Evolutionary conservation across 2,113 vertebrate species (phyloP), one percentile per base, ranked within the genome.

Genomic region (Equus quagga): DNA sequence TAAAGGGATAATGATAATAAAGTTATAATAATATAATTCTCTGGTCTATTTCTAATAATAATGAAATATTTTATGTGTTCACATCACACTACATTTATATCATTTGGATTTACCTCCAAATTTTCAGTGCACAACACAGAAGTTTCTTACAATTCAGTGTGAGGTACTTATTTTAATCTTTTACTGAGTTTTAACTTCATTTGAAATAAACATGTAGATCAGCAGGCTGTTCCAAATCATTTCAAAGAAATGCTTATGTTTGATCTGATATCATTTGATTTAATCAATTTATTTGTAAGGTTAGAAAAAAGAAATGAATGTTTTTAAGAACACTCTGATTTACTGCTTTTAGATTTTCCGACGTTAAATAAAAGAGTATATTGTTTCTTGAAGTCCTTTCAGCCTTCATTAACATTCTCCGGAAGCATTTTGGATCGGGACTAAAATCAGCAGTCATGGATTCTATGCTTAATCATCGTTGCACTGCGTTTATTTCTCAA

Each of bases 401-500:
- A 60, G 11, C 0, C 60, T 85, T 91, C 65, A 54, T 97, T 96
- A 78, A 85, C 44, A 62, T 89, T 97, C 76, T 94, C 31, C 28
- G 10, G 58, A 89, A 70, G 10, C 23, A 41, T 54, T 84, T 28
- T 23, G 2, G 56, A 49, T 94, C 95, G 95, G 8, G 26, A 51
- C 8, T 89, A 94, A 86, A 95, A 93, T 91, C 36, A 91, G 41
- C 36, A 93, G 46, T 89, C 86, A 67, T 75, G 80, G 36, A 54
- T 70, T 94, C 36, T 76, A 64, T 95, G 79, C 24, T 85, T 85
- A 94, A 81, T 93, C 80, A 82, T 95, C 65, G 94, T 89, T 94
- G 28, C 58, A 78, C 60, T 64, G 56, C 11, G 24, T 54, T 96
- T 96, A 64, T 78, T 94, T 96, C 97, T 96, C n/a, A 93, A 90